Percentiles rank a stretch among this genome's conserved stretches.
phyloP scores from a whole-genome alignment of 2,113 vertebrate genomes.

The Corythaeola cristata region DNA sequence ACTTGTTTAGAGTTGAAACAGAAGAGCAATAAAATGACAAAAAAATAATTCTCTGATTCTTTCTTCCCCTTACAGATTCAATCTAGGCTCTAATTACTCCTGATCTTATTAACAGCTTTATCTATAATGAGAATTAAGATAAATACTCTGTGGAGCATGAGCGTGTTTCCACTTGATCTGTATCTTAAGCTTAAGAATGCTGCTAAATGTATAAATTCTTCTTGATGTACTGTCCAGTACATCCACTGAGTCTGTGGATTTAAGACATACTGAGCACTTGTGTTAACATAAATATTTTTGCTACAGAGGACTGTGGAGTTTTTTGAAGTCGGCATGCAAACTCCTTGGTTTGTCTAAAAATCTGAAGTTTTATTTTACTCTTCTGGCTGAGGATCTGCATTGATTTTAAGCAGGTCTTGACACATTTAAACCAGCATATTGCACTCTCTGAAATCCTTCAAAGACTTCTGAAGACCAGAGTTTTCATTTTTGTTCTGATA shows the following conservation, averaged over 20 bases:
- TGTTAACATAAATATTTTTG: neutral
- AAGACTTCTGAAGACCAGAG: neutral
- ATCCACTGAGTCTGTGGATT: neutral
- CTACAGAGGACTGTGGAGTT: neutral
- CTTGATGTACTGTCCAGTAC: neutral
- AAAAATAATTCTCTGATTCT: neutral
- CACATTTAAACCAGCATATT: neutral
- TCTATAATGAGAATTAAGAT: neutral
- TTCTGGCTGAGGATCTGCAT: neutral
- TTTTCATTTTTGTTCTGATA: neutral
- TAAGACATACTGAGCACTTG: neutral
- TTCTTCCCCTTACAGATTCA: neutral
- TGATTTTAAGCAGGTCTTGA: neutral
- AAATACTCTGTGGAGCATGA: neutral
- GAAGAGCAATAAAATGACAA: neutral
- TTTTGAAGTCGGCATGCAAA: neutral
- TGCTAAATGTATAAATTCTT: neutral
- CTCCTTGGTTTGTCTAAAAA: neutral
- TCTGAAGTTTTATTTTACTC: neutral
- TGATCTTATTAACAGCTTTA: neutral
- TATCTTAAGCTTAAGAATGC: neutral
- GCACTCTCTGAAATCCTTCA: neutral
- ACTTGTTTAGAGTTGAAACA: neutral
- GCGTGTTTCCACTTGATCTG: neutral
- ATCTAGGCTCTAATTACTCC: neutral